Percentiles rank a stretch among this genome's conserved stretches.
Conservation (phyloP, 2,888 invertebrate species). For the Euplexia lucipara region DNA sequence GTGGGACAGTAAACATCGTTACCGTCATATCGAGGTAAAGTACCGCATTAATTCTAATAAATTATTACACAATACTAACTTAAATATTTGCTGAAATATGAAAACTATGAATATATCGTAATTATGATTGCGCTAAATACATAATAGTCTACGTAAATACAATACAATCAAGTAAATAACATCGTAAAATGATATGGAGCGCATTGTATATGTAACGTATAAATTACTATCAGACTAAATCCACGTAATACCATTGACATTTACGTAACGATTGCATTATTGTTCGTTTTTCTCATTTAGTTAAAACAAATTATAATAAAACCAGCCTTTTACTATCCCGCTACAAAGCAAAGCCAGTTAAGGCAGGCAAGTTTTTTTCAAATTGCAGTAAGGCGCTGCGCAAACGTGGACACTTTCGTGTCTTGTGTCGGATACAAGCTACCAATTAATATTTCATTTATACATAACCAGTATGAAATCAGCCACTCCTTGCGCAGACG, state of each 20-base stretch:
- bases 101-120: constrained; percentile 29
- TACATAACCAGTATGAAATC: too few relatives aligned
- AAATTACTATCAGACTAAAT: constrained; percentile 37
- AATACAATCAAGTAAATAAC: constrained; percentile 38
- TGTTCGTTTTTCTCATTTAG: constrained; percentile 7
- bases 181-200: constrained; percentile 44
- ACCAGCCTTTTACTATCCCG: too few relatives aligned
- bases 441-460: too few relatives aligned
- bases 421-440: too few relatives aligned
- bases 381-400: too few relatives aligned
- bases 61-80: constrained; percentile 9
- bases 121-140: constrained; percentile 35
- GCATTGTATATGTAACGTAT: constrained; percentile 19
- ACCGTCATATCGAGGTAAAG: constrained; percentile 1
- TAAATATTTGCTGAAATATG: constrained; percentile 42
- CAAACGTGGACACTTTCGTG: too few relatives aligned
- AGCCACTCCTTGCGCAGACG: too few relatives aligned
- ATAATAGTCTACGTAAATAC: constrained; percentile 23
- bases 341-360: too few relatives aligned
- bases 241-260: constrained; percentile 26
- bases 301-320: too few relatives aligned
- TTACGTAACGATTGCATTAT: constrained; percentile 12
- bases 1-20: too few relatives aligned
- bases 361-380: too few relatives aligned
- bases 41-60: not conserved